phyloP scores from a whole-genome alignment of 2,888 invertebrate genomes.

The Tetranychus truncatus region DNA sequence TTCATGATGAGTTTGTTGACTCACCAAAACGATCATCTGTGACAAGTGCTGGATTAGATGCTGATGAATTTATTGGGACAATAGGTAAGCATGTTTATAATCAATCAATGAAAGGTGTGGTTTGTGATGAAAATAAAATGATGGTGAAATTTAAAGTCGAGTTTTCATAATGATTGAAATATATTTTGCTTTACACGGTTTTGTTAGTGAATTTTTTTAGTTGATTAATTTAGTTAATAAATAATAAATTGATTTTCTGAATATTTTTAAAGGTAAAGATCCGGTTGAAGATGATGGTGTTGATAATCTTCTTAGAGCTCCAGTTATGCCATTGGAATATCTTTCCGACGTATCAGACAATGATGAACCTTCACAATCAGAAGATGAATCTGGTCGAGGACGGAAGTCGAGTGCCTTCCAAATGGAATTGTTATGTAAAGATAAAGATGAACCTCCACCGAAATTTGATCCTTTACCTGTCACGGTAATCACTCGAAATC shows the following conservation, averaged over 20 bases:
- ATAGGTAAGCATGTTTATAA: not conserved
- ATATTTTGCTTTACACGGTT: no score
- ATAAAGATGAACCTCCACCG: slow-evolving; percentile 14
- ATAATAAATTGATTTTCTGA: no score
- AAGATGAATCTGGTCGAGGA: not conserved
- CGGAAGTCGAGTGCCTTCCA: slow-evolving; percentile 18
- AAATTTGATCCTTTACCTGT: slow-evolving; percentile 18
- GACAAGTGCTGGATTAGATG: not conserved
- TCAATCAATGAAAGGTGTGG: no score
- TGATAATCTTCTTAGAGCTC: not conserved
- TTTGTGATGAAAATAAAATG: no score
- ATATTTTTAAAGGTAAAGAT: not conserved
- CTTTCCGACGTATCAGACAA: slow-evolving; percentile 20
- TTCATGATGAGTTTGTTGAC: slow-evolving; percentile 19
- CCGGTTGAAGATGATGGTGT: not conserved
- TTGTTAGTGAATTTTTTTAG: no score
- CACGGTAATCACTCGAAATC: slow-evolving; percentile 11
- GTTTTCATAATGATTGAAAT: no score
- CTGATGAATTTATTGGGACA: not conserved
- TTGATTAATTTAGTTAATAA: no score
- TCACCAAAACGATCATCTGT: slow-evolving; percentile 11
- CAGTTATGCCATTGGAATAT: slow-evolving; percentile 7
- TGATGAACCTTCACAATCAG: slow-evolving; percentile 15
- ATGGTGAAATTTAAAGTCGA: no score
- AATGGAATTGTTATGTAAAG: slow-evolving; percentile 15